These are phyloP conservation scores for Petroica traversi DNA, from an alignment of 2,113 vertebrate genomes.

Conservation along the genomic window DNA sequence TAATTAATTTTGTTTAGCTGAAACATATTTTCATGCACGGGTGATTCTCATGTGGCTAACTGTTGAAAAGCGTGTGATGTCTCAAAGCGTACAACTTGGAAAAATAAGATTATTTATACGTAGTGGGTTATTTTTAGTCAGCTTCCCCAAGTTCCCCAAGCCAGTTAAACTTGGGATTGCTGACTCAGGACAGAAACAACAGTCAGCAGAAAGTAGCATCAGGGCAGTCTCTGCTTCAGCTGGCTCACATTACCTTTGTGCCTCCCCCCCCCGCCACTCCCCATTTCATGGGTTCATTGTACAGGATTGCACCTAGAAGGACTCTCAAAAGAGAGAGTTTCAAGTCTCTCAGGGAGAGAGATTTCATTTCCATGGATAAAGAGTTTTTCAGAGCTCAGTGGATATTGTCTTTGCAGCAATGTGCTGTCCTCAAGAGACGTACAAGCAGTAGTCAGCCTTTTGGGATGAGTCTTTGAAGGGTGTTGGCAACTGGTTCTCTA, in stretches of 20 bases:
- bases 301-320: background rate
- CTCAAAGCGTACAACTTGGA: background rate
- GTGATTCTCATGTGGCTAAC: background rate
- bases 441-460: background rate
- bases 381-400: background rate
- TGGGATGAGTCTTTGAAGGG: background rate
- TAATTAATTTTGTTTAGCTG: background rate
- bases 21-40: background rate
- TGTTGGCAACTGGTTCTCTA: background rate
- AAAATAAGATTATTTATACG: background rate
- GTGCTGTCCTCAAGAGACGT: background rate
- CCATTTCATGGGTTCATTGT: background rate
- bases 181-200: background rate
- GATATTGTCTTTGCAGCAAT: background rate
- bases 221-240: background rate
- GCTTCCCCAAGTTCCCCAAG: background rate
- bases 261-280: background rate
- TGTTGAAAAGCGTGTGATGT: background rate
- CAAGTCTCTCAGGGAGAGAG: background rate
- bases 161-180: background rate
- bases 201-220: background rate
- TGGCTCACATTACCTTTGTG: background rate
- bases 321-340: background rate
- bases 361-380: background rate
- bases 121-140: background rate